Evolutionary conservation across 2,888 invertebrate species (phyloP).

Genomic region (Amorpha juglandis): DNA sequence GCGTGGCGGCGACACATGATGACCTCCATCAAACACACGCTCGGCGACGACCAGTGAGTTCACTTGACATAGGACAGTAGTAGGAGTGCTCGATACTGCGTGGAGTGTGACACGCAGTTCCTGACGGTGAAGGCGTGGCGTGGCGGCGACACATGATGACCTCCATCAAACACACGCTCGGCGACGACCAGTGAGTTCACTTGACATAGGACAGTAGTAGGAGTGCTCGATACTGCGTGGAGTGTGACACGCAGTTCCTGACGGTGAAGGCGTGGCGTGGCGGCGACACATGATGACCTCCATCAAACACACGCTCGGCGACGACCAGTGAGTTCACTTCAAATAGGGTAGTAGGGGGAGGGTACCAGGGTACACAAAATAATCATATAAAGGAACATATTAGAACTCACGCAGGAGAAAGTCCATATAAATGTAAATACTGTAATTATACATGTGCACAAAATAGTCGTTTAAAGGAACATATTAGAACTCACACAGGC

Average conservation of each 20-base stretch:
- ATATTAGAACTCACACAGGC: too few relatives aligned
- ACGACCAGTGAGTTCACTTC: slow-evolving; percentile 41
- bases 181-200: slow-evolving; percentile 42
- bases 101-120: slow-evolving; percentile 60
- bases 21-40: slow-evolving; percentile 51
- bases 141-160: slow-evolving; percentile 56
- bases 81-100: slow-evolving; percentile 54
- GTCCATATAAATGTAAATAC: too few relatives aligned
- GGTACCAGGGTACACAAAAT: too few relatives aligned
- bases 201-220: too few relatives aligned
- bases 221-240: slow-evolving; percentile 51
- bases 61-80: too few relatives aligned
- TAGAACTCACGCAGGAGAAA: too few relatives aligned
- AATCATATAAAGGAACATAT: too few relatives aligned
- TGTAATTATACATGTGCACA: too few relatives aligned
- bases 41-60: slow-evolving; percentile 43
- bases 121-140: slow-evolving; percentile 52
- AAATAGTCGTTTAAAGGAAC: too few relatives aligned
- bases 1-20: slow-evolving; percentile 62
- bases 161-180: slow-evolving; percentile 50
- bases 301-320: slow-evolving; percentile 46
- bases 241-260: slow-evolving; percentile 59
- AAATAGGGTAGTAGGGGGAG: too few relatives aligned
- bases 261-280: slow-evolving; percentile 57
- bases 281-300: slow-evolving; percentile 57